phyloP scores from a whole-genome alignment of 1,140 invertebrate genomes.

The Drosophila grimshawi region DNA sequence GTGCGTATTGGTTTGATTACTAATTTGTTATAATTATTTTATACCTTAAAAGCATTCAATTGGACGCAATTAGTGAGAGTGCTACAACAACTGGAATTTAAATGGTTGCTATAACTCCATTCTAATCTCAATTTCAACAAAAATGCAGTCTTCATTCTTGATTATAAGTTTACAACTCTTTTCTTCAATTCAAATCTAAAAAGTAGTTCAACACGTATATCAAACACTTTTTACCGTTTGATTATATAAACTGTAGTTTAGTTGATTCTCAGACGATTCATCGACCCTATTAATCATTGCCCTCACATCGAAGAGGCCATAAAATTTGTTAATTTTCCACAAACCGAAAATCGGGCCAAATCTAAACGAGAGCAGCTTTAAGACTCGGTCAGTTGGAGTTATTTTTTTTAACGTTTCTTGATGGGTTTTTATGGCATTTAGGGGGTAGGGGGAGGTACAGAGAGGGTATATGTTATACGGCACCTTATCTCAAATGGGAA shows the following conservation, averaged over 20 bases:
- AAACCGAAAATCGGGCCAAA: conserved; percentile 65
- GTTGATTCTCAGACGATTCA: conserved; percentile 7
- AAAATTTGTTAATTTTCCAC: conserved; percentile 73
- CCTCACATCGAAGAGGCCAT: conserved; percentile 66
- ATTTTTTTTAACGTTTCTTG: conserved; percentile 32
- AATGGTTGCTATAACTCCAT: neutral
- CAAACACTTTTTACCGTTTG: neutral
- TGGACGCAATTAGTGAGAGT: neutral
- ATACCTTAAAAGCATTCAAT: conserved; percentile 8
- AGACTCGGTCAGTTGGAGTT: conserved; percentile 38
- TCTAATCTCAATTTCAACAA: neutral
- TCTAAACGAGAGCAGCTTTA: conserved; percentile 74
- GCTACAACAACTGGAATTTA: neutral
- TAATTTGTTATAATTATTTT: conserved; percentile 21
- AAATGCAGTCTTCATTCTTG: no score
- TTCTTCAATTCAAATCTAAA: no score
- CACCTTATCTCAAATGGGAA: conserved; percentile 79
- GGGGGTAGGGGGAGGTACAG: neutral
- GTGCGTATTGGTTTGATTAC: conserved; percentile 11
- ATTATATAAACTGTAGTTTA: neutral
- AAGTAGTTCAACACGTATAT: no score
- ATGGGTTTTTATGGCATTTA: conserved; percentile 29
- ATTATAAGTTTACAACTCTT: no score
- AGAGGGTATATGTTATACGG: conserved; percentile 46
- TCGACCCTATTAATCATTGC: conserved; percentile 33